These are phyloP conservation scores for Tillus elongatus DNA, from an alignment of 2,888 invertebrate species.

Conservation along the genomic window DNA sequence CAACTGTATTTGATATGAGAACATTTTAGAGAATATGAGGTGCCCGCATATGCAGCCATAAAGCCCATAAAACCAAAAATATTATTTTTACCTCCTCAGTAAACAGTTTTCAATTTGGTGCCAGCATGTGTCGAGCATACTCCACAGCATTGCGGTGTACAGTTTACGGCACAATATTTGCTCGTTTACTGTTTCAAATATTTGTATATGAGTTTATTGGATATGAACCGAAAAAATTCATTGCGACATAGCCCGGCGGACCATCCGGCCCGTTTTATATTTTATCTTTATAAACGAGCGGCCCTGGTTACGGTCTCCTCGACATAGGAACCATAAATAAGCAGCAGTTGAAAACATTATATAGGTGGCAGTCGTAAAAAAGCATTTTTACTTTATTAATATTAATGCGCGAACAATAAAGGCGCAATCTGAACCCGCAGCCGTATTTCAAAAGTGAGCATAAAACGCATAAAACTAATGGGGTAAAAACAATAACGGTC, in stretches of 20 bases:
- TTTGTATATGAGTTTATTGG: conserved; percentile 5
- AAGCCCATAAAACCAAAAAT: too few relatives aligned
- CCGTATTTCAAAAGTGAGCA: conserved; percentile 17
- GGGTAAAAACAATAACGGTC: conserved; percentile 20
- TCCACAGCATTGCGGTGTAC: conserved; percentile 16
- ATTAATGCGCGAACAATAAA: conserved; percentile 31
- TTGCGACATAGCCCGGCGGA: too few relatives aligned
- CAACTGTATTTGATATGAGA: too few relatives aligned
- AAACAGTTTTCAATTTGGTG: too few relatives aligned
- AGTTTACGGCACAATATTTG: conserved; percentile 16
- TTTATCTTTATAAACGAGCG: conserved; percentile 18
- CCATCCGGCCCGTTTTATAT: conserved; percentile 13
- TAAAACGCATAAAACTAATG: conserved; percentile 20
- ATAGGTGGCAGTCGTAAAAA: conserved; percentile 28
- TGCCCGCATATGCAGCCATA: too few relatives aligned
- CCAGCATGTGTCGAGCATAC: too few relatives aligned
- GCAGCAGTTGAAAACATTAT: conserved; percentile 25
- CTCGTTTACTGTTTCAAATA: conserved; percentile 12
- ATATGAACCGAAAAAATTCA: too few relatives aligned
- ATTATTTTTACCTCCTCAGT: too few relatives aligned
- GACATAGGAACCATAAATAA: conserved; percentile 28
- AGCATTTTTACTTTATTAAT: conserved; percentile 31
- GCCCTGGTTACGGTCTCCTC: conserved; percentile 17
- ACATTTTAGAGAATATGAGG: too few relatives aligned
- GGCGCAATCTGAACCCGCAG: conserved; percentile 23